A percentile compares a stretch with the other conserved stretches of the same genome.
phyloP scores from a whole-genome alignment of 1,140 invertebrate species.

The Penaeus indicus region DNA sequence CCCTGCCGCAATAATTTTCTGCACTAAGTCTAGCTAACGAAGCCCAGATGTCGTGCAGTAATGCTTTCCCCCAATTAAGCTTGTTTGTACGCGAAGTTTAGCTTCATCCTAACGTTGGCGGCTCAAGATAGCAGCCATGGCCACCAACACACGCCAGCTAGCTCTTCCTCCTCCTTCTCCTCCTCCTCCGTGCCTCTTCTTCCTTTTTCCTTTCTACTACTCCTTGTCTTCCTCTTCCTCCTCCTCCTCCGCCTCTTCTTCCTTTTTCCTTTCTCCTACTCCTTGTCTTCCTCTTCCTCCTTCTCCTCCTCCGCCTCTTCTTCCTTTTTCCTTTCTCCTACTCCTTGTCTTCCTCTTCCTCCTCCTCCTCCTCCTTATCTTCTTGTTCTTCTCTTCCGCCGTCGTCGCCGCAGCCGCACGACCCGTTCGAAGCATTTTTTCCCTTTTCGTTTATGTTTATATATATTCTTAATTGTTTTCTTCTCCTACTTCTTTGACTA shows the following conservation, averaged over 20 bases:
- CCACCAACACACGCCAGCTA: neutral
- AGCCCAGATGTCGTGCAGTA: conserved; percentile 46
- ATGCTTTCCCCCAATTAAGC: conserved; percentile 46
- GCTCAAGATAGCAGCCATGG: conserved; percentile 11
- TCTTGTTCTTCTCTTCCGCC: neutral
- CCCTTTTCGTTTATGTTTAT: too few relatives aligned
- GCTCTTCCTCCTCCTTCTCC: neutral
- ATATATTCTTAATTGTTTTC: too few relatives aligned
- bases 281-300: too few relatives aligned
- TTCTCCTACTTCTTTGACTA: too few relatives aligned
- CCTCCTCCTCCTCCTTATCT: neutral
- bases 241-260: too few relatives aligned
- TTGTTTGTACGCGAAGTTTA: conserved; percentile 33
- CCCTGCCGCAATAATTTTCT: conserved; percentile 45
- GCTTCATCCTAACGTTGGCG: conserved; percentile 21
- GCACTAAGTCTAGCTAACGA: conserved; percentile 41
- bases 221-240: too few relatives aligned
- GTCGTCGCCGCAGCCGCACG: too few relatives aligned
- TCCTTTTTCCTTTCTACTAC: too few relatives aligned
- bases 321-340: neutral
- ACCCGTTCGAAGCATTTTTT: too few relatives aligned
- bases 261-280: too few relatives aligned
- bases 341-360: neutral
- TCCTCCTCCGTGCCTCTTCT: neutral
- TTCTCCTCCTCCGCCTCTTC: too few relatives aligned